Percentiles rank a stretch among this genome's conserved stretches.
Conservation (phyloP, 2,113 vertebrate species). For the Pteronura brasiliensis region DNA sequence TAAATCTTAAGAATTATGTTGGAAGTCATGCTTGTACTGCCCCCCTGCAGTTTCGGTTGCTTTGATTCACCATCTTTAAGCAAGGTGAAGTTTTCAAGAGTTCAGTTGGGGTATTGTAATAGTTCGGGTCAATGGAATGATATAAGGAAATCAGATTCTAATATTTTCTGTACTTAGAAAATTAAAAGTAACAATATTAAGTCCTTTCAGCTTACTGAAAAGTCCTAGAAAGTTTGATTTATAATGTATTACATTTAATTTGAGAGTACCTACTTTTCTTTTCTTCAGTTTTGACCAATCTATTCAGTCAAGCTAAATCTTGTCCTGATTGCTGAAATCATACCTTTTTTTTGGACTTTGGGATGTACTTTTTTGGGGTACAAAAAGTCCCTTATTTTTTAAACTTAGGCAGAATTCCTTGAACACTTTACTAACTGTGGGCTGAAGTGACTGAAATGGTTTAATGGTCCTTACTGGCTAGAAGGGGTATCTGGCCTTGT, state of each 20-base stretch:
- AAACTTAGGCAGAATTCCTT: slow-evolving; percentile 25
- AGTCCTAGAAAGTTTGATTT: background rate
- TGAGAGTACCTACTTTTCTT: background rate
- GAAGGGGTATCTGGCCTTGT: background rate
- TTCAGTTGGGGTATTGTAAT: background rate
- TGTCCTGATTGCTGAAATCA: background rate
- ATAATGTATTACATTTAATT: slow-evolving; percentile 14
- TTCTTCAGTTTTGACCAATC: background rate
- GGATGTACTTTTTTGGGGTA: background rate
- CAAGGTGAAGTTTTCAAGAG: background rate
- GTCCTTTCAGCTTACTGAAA: background rate
- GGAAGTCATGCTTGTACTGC: background rate
- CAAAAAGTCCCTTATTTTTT: background rate
- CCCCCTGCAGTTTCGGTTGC: background rate
- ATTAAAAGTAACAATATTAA: background rate
- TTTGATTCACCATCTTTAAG: background rate
- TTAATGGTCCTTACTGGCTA: slow-evolving; percentile 15
- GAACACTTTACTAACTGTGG: background rate
- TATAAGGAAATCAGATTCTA: slow-evolving; percentile 16
- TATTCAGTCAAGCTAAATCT: background rate
- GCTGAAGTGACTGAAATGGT: background rate
- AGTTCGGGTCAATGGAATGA: background rate
- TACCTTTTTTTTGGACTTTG: background rate
- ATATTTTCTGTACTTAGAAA: slow-evolving; percentile 14
- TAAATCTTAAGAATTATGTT: slow-evolving; percentile 26